Evolutionary conservation across 2,797 vertebrate genomes (phyloP).

Genomic region (Chrysolophus pictus): DNA sequence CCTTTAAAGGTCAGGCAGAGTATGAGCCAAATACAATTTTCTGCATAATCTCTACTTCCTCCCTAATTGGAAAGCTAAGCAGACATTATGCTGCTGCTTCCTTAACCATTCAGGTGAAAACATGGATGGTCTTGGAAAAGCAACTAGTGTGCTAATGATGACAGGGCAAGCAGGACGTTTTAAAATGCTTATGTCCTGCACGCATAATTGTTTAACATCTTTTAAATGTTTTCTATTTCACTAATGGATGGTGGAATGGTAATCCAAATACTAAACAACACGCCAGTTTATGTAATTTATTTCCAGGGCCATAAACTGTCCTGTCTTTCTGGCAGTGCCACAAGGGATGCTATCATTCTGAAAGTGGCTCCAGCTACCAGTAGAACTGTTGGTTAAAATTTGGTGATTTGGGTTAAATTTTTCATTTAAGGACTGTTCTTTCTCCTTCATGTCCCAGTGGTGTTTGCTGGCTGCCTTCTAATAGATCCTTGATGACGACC

Average conservation of each 20-base stretch:
- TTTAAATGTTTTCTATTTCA: not conserved
- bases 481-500: not conserved
- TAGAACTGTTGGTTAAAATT: not conserved
- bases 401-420: not conserved
- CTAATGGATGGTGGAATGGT: not conserved
- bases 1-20: conserved; percentile 53
- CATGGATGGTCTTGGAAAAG: not conserved
- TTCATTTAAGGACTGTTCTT: not conserved
- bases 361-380: not conserved
- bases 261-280: not conserved
- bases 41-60: not conserved
- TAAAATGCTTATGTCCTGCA: not conserved
- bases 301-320: not conserved
- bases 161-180: not conserved
- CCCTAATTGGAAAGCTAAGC: conserved; percentile 18
- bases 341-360: not conserved
- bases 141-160: not conserved
- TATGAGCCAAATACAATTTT: conserved; percentile 1
- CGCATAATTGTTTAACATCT: not conserved
- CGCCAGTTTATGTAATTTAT: not conserved
- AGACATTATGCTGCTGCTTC: not conserved
- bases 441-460: not conserved
- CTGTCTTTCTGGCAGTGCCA: not conserved
- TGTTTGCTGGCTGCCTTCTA: not conserved
- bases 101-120: conserved; percentile 3